phyloP scores from a whole-genome alignment of 1,140 invertebrate genomes.

The Pseudomyrmex sp. region DNA sequence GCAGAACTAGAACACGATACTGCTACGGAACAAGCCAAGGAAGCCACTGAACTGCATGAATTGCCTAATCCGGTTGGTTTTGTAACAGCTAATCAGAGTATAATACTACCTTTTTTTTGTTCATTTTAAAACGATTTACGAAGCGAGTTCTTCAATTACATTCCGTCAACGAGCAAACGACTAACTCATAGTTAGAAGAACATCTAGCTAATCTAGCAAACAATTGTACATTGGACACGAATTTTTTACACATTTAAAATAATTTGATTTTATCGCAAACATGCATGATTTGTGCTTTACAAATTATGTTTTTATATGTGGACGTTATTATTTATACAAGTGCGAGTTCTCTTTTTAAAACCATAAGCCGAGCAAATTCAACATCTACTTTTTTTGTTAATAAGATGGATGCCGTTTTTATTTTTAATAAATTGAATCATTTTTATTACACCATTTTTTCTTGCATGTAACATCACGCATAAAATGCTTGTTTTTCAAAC shows the following conservation, averaged over 20 bases:
- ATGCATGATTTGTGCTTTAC: conserved; percentile 30
- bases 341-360: conserved; percentile 31
- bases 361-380: conserved; percentile 19
- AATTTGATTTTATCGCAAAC: background rate
- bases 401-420: background rate
- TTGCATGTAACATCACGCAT: conserved; percentile 34
- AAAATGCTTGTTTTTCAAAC: conserved; percentile 9
- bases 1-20: conserved; percentile 80
- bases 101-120: conserved; percentile 11
- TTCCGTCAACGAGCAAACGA: background rate
- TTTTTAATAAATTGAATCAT: background rate
- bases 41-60: conserved; percentile 82
- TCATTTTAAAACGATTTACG: conserved; percentile 9
- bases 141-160: background rate
- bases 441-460: background rate
- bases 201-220: too few relatives aligned
- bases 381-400: conserved; percentile 3
- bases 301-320: conserved; percentile 15
- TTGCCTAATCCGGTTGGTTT: conserved; percentile 83
- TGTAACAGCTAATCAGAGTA: conserved; percentile 73
- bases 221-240: too few relatives aligned
- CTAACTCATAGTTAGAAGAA: conserved; percentile 5
- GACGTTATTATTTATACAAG: background rate
- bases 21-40: conserved; percentile 78
- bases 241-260: background rate